Base-by-base conservation (phyloP, 2,797 vertebrate genomes). In the Oryzias sinensis region DNA sequence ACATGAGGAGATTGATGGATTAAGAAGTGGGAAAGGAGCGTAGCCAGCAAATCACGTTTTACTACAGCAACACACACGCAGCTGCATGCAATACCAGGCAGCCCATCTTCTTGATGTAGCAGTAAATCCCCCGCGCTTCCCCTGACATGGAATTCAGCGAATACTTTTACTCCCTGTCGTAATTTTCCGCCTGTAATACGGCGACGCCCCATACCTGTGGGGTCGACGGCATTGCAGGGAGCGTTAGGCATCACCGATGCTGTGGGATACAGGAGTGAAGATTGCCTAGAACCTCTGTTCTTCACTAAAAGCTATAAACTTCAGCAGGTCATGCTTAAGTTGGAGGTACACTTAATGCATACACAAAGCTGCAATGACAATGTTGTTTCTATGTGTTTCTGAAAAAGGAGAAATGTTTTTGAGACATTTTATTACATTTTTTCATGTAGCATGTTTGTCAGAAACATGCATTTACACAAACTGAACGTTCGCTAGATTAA, bases 21-120 rank as follows among this genome's bases (percentile, higher is more conserved):
- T 53, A 5, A 40, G 53, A 60, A 77, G 77, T 62, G 1, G 29
- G 9, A 48, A 57, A 37, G 43, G 57, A 65, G 53, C 24, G 11
- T 37, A 0, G 72, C 54, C 59, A 2, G 52, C 69, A 85, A 85
- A 84, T 88, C 78, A 81, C 66, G 45, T 55, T 81, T 83, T 79
- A 86, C 64, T 61, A 40, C 68, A 14, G 46, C 50, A 45, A 57
- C 16, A 69, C 73, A 67, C 59, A 70, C 42, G 61, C 4, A 52
- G 40, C 66, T 59, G 24, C 63, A 69, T 14, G 47, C 62, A 29
- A 43, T 58, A 16, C 5, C 29, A 65, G 67, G 43, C 78, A 66
- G 4, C 66, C 52, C 27, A 37, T 83, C 67, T 82, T 84, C 74
- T 82, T 81, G 65, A 83, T 73, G 71, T 48, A n/a, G 60, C 51